Evolutionary conservation across 2,797 vertebrate genomes (phyloP).

Genomic region (Ptychobarbus kaznakovi): DNA sequence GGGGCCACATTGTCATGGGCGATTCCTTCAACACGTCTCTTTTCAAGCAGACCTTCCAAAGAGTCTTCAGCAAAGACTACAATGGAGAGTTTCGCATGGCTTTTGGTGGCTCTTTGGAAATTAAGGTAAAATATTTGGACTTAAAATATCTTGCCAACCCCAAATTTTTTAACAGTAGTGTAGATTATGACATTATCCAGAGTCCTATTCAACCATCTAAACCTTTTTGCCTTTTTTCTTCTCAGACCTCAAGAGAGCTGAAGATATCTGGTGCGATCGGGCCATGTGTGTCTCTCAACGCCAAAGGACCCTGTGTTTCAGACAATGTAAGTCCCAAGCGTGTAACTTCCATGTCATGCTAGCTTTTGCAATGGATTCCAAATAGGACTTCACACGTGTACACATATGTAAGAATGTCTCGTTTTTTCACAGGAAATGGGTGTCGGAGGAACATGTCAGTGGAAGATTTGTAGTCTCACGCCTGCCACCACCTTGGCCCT

Average conservation of each 20-base stretch:
- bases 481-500: slow-evolving; percentile 88
- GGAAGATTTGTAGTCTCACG: slow-evolving; percentile 93
- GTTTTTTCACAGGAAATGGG: slow-evolving; percentile 80
- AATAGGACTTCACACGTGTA: not conserved
- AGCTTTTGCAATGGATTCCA: not conserved
- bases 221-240: slow-evolving; percentile 45
- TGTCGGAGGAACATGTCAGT: slow-evolving; percentile 91
- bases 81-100: slow-evolving; percentile 94
- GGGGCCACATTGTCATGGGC: slow-evolving; percentile 97
- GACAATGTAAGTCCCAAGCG: slow-evolving; percentile 86
- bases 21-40: slow-evolving; percentile 98
- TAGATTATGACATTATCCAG: not conserved
- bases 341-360: not conserved
- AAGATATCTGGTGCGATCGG: slow-evolving; percentile 94
- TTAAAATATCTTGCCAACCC: no score
- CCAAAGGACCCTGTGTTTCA: slow-evolving; percentile 90
- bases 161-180: not conserved
- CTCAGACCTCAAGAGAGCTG: slow-evolving; percentile 92
- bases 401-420: slow-evolving; percentile 7
- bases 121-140: slow-evolving; percentile 82
- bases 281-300: slow-evolving; percentile 89
- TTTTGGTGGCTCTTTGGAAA: slow-evolving; percentile 90
- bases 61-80: slow-evolving; percentile 93
- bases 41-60: slow-evolving; percentile 98
- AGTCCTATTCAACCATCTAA: not conserved